Conservation (phyloP, 2,797 vertebrate genomes). For the Podarcis siculus region DNA sequence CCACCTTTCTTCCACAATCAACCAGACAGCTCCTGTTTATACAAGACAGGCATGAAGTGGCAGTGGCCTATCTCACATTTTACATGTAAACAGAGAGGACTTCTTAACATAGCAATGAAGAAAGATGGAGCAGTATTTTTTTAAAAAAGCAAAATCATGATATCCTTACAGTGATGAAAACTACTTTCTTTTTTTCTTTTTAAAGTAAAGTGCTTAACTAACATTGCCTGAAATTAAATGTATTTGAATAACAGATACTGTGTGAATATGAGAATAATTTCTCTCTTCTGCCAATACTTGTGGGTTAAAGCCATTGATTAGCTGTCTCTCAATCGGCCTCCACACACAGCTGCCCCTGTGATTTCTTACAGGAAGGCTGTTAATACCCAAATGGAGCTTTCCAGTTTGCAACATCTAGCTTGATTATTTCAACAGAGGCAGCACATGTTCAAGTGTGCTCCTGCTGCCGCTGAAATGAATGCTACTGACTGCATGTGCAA, state of each 20-base stretch:
- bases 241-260: too few species aligned
- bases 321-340: neutral
- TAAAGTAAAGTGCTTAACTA: neutral
- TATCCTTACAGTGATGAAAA: neutral
- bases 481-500: neutral
- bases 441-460: fast-evolving
- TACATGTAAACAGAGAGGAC: neutral
- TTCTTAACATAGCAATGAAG: too few species aligned
- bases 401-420: neutral
- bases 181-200: too few species aligned
- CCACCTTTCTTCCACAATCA: neutral
- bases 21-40: neutral
- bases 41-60: neutral
- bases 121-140: neutral
- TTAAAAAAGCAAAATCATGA: neutral
- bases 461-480: neutral
- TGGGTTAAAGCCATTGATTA: neutral
- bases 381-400: neutral
- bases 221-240: neutral
- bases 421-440: neutral
- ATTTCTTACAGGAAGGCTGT: neutral
- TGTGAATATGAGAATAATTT: neutral
- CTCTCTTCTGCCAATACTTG: neutral
- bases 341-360: neutral
- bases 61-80: neutral